Base-by-base conservation (phyloP, 2,888 invertebrate genomes). In the Cheilosia urbana region DNA sequence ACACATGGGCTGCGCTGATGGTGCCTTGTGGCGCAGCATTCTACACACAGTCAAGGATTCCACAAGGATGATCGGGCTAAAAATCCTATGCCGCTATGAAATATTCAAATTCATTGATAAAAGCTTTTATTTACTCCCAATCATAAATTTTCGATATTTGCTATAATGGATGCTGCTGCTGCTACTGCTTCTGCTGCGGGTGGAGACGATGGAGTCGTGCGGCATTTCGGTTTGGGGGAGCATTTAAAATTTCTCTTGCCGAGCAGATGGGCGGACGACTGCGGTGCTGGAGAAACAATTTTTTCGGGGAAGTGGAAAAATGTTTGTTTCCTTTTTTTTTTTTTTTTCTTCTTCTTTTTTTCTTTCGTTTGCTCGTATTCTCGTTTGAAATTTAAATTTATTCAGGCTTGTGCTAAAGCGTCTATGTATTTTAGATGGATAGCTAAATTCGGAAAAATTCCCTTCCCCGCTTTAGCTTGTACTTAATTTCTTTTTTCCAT, bases 31-130 rank as follows among this genome's bases (percentile, higher is more conserved):
- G 51, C 73, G 79, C 79, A 79, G 79, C 69, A 75, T 75, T 65
- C 73, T 75, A 57, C 49, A 65, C 57, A 69, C 34, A 79, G 42
- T 34, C 71, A 60, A 60, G 84, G 58, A 75, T 71, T 49, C 75
- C 45, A 84, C 45, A 84, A 84, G 84, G 80, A 84, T 84, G 62
- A 75, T 49, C 58, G 27, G 69, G 71, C 60, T 84, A 79, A 80
- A 84, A 84, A 84, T 84, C 80, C 80, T 84, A 84, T 84, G 84
- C 84, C 80, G 75, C 71, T 45, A 87, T 87, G 78, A 87, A 87
- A 87, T 87, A 87, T 87, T 83, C 87, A 87, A 87, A 87, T 87
- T 87, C 87, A 87, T 82, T 83, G 87, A 87, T 87, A 87, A 87
- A 87, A 83, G 87, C 87, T 87, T 87, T 83, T 87, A 87, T 87